Base-by-base conservation (phyloP, 2,797 vertebrate genomes). In the Liasis olivaceus region DNA sequence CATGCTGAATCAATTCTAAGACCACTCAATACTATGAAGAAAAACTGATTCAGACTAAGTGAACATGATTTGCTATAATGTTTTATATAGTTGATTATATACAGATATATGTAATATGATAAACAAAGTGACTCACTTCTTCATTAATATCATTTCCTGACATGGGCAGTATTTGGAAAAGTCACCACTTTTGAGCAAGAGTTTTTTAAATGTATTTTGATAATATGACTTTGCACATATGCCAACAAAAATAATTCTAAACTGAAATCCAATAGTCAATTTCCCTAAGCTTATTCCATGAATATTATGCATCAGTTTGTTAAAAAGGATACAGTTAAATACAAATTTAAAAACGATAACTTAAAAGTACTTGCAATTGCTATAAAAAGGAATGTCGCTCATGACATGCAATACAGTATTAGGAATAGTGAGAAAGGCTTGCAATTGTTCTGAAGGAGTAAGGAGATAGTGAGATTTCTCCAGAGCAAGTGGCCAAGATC, bases 271-370 rank as follows among this genome's bases (percentile, higher is more conserved):
- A 97, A 96, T 93, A 96, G 94, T 94, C 96, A 94, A 94, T 97
- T 96, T 97, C 97, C 97, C 97, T 97, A 97, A 98, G 97, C 97
- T 97, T 96, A 77, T 95, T 95, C 94, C 94, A 87, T 93, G 93
- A 81, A 86, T 51, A 93, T 94, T 89, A 90, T 69, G 15, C 59
- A 94, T 93, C 93, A 95, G 90, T 93, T 92, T 94, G 93, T 93
- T 36, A 42, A 36, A 84, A 93, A 54, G n/a, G 26, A 31, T 69
- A n/a, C 2, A 72, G 86, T 92, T 90, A 31, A 89, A 89, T 87
- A 72, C n/a, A 90, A 9, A 22, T 91, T 95, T 93, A 72, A 87
- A 91, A 28, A 91, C 56, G 90, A 90, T 93, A 91, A 66, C 85
- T 94, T 88, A 93, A 28, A 58, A 11, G 36, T 28, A 87, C 90